phyloP scores from a whole-genome alignment of 2,888 invertebrate species.

The Yponomeuta evonymella region DNA sequence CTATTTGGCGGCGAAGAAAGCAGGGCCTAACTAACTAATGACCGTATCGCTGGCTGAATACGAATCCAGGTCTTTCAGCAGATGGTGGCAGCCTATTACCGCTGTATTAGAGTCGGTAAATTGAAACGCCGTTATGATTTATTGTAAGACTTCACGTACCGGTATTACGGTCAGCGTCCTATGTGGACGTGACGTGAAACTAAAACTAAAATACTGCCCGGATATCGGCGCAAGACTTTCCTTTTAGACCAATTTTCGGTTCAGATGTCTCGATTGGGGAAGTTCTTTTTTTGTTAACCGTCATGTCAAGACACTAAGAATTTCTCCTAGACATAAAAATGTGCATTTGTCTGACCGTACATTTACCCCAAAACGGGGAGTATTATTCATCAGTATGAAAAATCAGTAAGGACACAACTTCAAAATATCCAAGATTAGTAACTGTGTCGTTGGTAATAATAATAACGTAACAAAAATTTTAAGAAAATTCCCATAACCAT shows the following conservation, averaged over 20 bases:
- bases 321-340: background rate
- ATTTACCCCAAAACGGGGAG: no score
- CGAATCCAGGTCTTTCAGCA: slow-evolving; percentile 68
- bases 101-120: slow-evolving; percentile 61
- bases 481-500: no score
- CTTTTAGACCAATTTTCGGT: background rate
- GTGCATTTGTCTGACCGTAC: no score
- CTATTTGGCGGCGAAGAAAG: slow-evolving; percentile 66
- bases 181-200: slow-evolving; percentile 58
- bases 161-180: slow-evolving; percentile 60
- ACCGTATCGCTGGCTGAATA: slow-evolving; percentile 70
- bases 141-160: slow-evolving; percentile 61
- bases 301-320: background rate
- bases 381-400: no score
- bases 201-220: slow-evolving; percentile 2
- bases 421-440: no score
- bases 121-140: slow-evolving; percentile 72
- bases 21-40: slow-evolving; percentile 72
- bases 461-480: no score
- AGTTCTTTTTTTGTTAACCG: background rate
- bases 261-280: background rate
- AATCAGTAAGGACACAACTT: no score
- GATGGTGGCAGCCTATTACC: slow-evolving; percentile 52
- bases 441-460: no score
- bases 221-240: background rate